A percentile compares a stretch with the other conserved stretches of the same genome.
Conservation (phyloP, 2,888 invertebrate species). For the Argyresthia albistria region DNA sequence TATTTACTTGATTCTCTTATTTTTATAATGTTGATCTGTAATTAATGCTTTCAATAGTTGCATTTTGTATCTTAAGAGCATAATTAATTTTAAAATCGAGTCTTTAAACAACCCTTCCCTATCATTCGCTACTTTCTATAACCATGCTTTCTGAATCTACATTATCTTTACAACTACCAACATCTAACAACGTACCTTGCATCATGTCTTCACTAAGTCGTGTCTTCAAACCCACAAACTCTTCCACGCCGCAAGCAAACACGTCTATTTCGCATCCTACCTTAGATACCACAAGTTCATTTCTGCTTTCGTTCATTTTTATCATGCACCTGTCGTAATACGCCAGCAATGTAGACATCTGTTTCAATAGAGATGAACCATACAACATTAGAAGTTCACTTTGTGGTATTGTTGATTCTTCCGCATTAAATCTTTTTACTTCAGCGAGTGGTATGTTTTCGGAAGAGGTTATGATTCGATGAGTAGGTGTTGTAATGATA, state of each 20-base stretch:
- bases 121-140: background rate
- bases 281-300: slow-evolving; percentile 21
- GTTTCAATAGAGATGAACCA: slow-evolving; percentile 29
- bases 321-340: slow-evolving; percentile 42
- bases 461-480: slow-evolving; percentile 17
- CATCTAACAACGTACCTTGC: background rate
- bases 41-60: too few relatives aligned
- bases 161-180: background rate
- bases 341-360: slow-evolving; percentile 28
- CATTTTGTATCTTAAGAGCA: too few relatives aligned
- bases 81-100: background rate
- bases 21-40: too few relatives aligned
- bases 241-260: slow-evolving; percentile 27
- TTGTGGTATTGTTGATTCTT: background rate
- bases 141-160: background rate
- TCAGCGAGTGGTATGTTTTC: too few relatives aligned
- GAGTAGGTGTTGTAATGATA: slow-evolving; percentile 30
- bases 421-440: too few relatives aligned
- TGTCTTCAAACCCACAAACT: slow-evolving; percentile 29
- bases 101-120: too few relatives aligned
- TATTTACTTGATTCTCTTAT: too few relatives aligned
- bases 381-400: slow-evolving; percentile 21
- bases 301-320: slow-evolving; percentile 40
- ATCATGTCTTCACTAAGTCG: slow-evolving; percentile 15
- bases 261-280: slow-evolving; percentile 43